Evolutionary conservation across 1,140 invertebrate species (phyloP), one percentile per base, ranked within the genome.

Genomic region (Sycophila sp.): DNA sequence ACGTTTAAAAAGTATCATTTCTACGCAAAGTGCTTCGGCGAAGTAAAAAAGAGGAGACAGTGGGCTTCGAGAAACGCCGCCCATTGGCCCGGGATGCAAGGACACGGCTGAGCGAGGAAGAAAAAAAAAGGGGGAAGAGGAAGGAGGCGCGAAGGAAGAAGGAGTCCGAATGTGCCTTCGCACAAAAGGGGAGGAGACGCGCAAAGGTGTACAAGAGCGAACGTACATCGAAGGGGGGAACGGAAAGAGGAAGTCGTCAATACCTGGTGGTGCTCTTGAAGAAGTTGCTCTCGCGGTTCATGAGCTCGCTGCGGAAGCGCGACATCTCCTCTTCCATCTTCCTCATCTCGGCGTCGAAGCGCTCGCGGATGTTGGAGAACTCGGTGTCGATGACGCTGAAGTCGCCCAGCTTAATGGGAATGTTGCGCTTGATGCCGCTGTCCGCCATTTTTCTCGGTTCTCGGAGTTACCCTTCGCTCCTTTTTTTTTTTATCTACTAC

Each of bases 251-350:
- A 2, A 22, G 22, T 11, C 71, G 76, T 81, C n/a, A n/a, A 79
- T 90, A 94, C 93, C 93, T 95, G 81, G 92, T 92, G 66, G 93
- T 93, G 80, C 90, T 94, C 86, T 94, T 94, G 85, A 96, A 96
- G 87, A 96, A 96, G 80, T 93, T 92, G 77, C 92, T 93, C 86
- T 97, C 95, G 76, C 94, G 89, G 83, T 96, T 96, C 91, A 96
- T 94, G 59, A 98, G 88, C 85, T 98, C 96, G 69, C 93, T 93
- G 73, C 97, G 89, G 89, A 98, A 97, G 87, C 94, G 94, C 82
- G 94, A 93, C 97, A 98, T 99, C 87, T 98, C 97, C 76, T 98
- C 96, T 87, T 99, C 97, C 95, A 98, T 98, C 87, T 96, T 95
- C 77, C 92, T 90, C 97, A 98, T 98, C 89, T 99, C 97, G 62